These are phyloP conservation scores for Mactra quadrangularis DNA, from an alignment of 1,140 invertebrate species.

Conservation along the genomic window DNA sequence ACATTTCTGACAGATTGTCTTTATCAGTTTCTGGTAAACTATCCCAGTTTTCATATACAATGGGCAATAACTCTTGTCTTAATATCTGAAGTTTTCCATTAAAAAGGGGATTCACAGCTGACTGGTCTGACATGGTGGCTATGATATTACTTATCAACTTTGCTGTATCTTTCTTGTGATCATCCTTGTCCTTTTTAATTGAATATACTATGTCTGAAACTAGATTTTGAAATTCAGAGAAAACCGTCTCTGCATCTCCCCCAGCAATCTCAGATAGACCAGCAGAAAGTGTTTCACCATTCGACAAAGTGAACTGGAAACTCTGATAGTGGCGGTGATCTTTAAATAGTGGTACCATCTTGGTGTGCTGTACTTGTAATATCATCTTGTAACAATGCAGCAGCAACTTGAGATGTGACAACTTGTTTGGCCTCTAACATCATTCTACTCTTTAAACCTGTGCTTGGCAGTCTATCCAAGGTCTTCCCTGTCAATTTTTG, in stretches of 20 bases:
- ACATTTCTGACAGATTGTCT: background rate
- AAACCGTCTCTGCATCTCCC: conserved; percentile 6
- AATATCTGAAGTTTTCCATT: background rate
- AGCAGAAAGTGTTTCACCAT: background rate
- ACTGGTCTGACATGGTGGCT: too few species aligned
- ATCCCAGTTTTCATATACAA: background rate
- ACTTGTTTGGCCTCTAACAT: background rate
- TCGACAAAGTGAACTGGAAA: conserved; percentile 9
- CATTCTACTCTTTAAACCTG: conserved; percentile 2
- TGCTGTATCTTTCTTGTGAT: too few species aligned
- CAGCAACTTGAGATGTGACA: background rate
- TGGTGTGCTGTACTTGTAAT: background rate
- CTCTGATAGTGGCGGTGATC: conserved; percentile 11
- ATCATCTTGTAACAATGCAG: background rate
- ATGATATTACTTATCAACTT: too few species aligned
- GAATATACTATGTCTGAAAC: too few species aligned
- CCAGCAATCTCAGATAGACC: background rate
- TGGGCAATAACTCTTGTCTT: background rate
- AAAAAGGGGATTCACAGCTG: background rate
- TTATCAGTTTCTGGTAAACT: background rate
- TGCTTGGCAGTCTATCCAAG: background rate
- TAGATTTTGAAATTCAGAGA: too few species aligned
- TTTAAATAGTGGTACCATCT: conserved; percentile 15
- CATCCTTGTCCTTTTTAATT: too few species aligned
- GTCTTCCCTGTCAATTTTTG: background rate